Evolutionary conservation across 2,797 vertebrate species (phyloP), one percentile per base, ranked within the genome.

Genomic region (Sebastes kiyomatsui): DNA sequence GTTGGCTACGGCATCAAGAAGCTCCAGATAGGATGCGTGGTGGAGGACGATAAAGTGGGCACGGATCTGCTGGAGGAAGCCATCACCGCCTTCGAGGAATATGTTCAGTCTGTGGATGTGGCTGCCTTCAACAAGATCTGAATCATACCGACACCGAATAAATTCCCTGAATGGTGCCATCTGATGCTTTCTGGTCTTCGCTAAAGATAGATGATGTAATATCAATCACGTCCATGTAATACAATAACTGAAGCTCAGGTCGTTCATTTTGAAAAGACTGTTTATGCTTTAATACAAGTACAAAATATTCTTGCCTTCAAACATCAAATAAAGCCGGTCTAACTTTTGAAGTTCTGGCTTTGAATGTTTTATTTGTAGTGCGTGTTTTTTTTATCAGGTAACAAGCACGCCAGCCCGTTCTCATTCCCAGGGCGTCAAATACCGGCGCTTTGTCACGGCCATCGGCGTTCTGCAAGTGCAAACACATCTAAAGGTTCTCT

Each of bases 41-140:
- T 99, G 85, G 98, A 99, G 95, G 98, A 99, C 56, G 97, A 99
- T 71, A 99, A 99, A 94, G 97, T 99, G 83, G 97, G 98, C 81
- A 99, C 97, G 14, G 98, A 99, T 88, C 93, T 97, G 93, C 91
- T 99, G 90, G 98, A 99, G 89, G 98, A 99, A 80, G 95, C 93
- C 88, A 98, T 99, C 93, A 98, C 97, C 28, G 96, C 97, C 77
- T 99, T 98, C 67, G 97, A 99, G 88, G 97, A 99, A 77, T 96
- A 93, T 59, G 97, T 99, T 81, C 98, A 99, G 92, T 99, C 97
- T 67, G 97, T 99, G 95, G 98, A 99, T 13, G 97, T 99, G 88
- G 98, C 97, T 72, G 98, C 98, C 76, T 99, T 99, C 94, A 99
- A 99, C 92, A 99, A 99, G 92, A 97, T 99, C 91, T 99, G 92